Percentiles rank a stretch among this genome's conserved stretches.
Evolutionary conservation across 2,113 vertebrate species (phyloP).

Genomic region (Oreochromis spilurus): DNA sequence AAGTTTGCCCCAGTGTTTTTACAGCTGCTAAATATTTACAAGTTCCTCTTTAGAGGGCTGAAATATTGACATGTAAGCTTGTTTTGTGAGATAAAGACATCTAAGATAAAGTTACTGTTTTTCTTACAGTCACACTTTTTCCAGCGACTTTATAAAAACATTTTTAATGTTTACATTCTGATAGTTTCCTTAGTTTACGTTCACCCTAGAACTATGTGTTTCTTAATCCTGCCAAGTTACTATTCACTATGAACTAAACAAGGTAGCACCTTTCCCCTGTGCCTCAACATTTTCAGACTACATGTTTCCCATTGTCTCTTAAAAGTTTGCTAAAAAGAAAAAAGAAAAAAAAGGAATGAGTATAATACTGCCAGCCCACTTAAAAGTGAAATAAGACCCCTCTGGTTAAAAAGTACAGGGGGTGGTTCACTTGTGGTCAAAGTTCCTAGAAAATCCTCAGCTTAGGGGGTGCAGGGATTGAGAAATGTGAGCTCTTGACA

Average conservation of each 20-base stretch:
- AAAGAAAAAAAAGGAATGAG: background rate
- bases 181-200: background rate
- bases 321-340: background rate
- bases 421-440: constrained; percentile 6
- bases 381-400: constrained; percentile 3
- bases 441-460: constrained; percentile 44
- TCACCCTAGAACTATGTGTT: background rate
- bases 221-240: background rate
- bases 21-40: background rate
- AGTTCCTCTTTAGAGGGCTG: background rate
- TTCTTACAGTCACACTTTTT: background rate
- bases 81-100: background rate
- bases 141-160: background rate
- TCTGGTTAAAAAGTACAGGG: background rate
- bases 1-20: background rate
- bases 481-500: background rate
- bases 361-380: background rate
- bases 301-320: background rate
- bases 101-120: background rate
- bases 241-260: background rate
- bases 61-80: background rate
- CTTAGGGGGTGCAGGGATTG: background rate
- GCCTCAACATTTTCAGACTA: background rate
- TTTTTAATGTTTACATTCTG: background rate
- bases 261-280: background rate